phyloP scores from a whole-genome alignment of 2,888 invertebrate species.

The Brachynemurus nebulosus region DNA sequence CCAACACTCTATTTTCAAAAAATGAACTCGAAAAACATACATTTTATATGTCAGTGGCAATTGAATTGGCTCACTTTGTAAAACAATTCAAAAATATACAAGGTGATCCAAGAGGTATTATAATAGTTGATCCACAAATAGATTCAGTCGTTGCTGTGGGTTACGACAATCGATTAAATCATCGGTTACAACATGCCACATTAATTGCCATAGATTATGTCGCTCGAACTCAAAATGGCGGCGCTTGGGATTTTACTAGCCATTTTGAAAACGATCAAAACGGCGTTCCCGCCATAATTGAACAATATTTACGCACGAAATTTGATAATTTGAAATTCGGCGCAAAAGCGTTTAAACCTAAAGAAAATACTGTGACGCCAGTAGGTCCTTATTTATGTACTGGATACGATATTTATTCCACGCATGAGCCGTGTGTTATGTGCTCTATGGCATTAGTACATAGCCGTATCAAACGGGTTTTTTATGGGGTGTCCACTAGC shows the following conservation, averaged over 20 bases:
- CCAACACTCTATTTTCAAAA: slow-evolving; percentile 43
- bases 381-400: slow-evolving; percentile 71
- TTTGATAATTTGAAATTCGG: slow-evolving; percentile 21
- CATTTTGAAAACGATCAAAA: slow-evolving; percentile 17
- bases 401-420: slow-evolving; percentile 69
- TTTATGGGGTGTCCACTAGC: slow-evolving; percentile 45
- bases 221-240: slow-evolving; percentile 68
- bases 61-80: slow-evolving; percentile 34
- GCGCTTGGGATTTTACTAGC: slow-evolving; percentile 40
- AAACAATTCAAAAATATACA: slow-evolving; percentile 25
- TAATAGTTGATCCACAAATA: slow-evolving; percentile 60
- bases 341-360: too few species aligned
- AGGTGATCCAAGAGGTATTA: slow-evolving; percentile 33
- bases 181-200: slow-evolving; percentile 68
- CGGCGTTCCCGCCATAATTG: background rate
- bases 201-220: slow-evolving; percentile 81
- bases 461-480: slow-evolving; percentile 70
- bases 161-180: slow-evolving; percentile 39
- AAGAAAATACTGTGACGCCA: slow-evolving; percentile 26
- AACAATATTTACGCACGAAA: background rate
- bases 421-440: slow-evolving; percentile 84
- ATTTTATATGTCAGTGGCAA: slow-evolving; percentile 41
- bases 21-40: slow-evolving; percentile 40
- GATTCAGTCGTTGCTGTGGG: slow-evolving; percentile 53
- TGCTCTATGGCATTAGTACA: slow-evolving; percentile 93